Conservation (phyloP, 2,113 vertebrate genomes). For the Edolisoma coerulescens region DNA sequence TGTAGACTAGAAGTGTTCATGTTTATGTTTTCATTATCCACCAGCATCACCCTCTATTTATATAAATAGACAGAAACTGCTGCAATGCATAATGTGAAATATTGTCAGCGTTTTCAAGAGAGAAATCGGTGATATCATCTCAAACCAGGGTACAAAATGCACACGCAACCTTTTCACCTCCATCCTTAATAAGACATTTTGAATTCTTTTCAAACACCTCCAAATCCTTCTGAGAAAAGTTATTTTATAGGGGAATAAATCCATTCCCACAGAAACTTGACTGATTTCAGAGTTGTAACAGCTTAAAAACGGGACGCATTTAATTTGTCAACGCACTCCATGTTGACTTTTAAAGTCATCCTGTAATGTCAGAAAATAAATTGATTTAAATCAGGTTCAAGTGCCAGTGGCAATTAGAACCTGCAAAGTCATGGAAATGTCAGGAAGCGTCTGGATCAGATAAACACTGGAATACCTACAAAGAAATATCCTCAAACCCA, state of each 20-base stretch:
- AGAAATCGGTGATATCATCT: neutral
- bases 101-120: neutral
- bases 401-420: neutral
- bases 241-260: neutral
- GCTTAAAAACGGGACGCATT: neutral
- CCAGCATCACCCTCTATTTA: neutral
- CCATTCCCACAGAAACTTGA: neutral
- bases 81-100: neutral
- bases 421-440: neutral
- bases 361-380: neutral
- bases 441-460: neutral
- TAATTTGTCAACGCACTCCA: neutral
- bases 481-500: neutral
- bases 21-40: neutral
- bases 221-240: neutral
- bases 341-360: neutral
- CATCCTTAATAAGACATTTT: neutral
- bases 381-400: conserved; percentile 26
- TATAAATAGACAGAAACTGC: neutral
- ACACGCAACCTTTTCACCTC: neutral
- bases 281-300: neutral
- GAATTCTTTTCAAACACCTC: neutral
- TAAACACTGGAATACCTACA: neutral
- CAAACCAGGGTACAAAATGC: neutral
- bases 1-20: neutral